Percentiles rank a stretch among this genome's conserved stretches.
Conservation (phyloP, 1,140 invertebrate genomes). For the Sitobion miscanthi region DNA sequence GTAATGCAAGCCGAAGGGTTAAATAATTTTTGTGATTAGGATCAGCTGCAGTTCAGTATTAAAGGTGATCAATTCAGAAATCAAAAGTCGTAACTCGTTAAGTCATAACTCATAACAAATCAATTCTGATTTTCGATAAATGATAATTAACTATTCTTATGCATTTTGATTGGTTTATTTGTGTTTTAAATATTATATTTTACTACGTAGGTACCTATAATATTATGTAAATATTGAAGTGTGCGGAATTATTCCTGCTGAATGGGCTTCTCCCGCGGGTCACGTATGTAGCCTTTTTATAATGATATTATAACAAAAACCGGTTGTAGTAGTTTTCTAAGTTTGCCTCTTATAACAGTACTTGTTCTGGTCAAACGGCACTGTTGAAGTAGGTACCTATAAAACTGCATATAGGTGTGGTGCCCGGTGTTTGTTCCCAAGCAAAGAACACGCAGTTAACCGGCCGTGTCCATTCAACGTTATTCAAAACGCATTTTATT, state of each 20-base stretch:
- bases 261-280: constrained; percentile 27
- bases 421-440: constrained; percentile 30
- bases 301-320: constrained; percentile 49
- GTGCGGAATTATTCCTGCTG: constrained; percentile 49
- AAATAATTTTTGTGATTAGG: neutral
- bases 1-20: neutral
- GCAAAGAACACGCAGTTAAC: constrained; percentile 43
- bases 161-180: neutral
- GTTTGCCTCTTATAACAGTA: constrained; percentile 54
- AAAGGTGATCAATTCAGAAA: neutral
- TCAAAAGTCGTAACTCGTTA: neutral
- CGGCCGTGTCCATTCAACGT: constrained; percentile 45
- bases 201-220: constrained; percentile 2
- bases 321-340: constrained; percentile 55
- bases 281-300: constrained; percentile 32
- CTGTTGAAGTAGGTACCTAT: constrained; percentile 16
- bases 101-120: neutral
- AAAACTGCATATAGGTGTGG: constrained; percentile 35
- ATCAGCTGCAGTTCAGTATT: neutral
- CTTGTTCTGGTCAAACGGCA: constrained; percentile 51
- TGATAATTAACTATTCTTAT: neutral
- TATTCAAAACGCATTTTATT: constrained; percentile 30
- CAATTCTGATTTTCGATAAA: neutral
- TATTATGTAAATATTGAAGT: constrained; percentile 42
- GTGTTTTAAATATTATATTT: neutral